Evolutionary conservation across 2,113 vertebrate species (phyloP).

Genomic region (Thermophis baileyi): DNA sequence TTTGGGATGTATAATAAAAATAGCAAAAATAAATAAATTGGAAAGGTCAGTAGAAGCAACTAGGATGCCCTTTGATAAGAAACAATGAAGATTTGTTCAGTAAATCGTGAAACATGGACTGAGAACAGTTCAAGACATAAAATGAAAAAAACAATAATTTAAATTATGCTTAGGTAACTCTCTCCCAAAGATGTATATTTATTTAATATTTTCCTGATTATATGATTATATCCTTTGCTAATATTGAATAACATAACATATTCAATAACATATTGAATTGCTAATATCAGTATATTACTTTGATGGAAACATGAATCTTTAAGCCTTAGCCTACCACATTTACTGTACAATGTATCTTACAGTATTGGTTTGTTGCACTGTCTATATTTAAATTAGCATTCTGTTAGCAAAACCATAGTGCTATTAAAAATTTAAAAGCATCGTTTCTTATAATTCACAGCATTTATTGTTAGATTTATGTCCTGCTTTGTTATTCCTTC

Average conservation of each 20-base stretch:
- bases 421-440: background rate
- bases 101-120: background rate
- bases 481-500: background rate
- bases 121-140: background rate
- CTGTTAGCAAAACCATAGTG: background rate
- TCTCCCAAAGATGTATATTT: background rate
- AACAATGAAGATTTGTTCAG: background rate
- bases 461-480: background rate
- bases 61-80: background rate
- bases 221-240: background rate
- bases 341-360: background rate
- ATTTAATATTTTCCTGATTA: background rate
- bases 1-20: background rate
- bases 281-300: background rate
- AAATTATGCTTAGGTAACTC: background rate
- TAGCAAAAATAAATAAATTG: background rate
- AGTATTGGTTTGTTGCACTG: background rate
- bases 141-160: background rate
- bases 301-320: background rate
- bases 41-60: constrained; percentile 12
- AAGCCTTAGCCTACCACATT: background rate
- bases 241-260: too few species aligned
- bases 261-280: too few species aligned
- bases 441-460: background rate
- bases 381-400: background rate